phyloP scores from a whole-genome alignment of 2,797 vertebrate genomes.

The Pipistrellus kuhlii region DNA sequence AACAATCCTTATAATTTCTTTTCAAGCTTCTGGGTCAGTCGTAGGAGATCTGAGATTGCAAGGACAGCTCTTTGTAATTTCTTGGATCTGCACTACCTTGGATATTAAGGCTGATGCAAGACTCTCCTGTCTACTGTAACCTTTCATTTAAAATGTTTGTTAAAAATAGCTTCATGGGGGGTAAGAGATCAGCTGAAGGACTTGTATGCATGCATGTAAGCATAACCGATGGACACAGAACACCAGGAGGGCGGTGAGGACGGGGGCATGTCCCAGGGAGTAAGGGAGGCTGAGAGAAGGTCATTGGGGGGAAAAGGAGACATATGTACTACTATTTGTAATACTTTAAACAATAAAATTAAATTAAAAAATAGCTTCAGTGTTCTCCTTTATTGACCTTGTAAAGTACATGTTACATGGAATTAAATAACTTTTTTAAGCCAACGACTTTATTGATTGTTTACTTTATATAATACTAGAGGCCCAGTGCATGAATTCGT shows the following conservation, averaged over 20 bases:
- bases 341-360: too few relatives aligned
- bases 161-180: constrained; percentile 30
- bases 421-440: constrained; percentile 20
- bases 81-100: background rate
- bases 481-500: too few relatives aligned
- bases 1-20: constrained; percentile 1
- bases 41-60: constrained; percentile 2
- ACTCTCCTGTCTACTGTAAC: background rate
- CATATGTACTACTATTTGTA: too few relatives aligned
- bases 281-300: too few relatives aligned
- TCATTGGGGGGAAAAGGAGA: too few relatives aligned
- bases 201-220: too few relatives aligned
- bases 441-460: background rate
- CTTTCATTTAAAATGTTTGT: constrained; percentile 27
- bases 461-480: background rate
- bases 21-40: constrained; percentile 41
- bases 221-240: too few relatives aligned
- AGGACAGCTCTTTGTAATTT: constrained; percentile 29
- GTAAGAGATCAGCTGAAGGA: too few relatives aligned
- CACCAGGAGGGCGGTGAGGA: too few relatives aligned
- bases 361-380: background rate
- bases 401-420: background rate
- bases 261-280: too few relatives aligned
- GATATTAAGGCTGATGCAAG: background rate
- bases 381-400: constrained; percentile 33